Conservation (phyloP, 2,797 vertebrate genomes). For the Malurus leucopterus region DNA sequence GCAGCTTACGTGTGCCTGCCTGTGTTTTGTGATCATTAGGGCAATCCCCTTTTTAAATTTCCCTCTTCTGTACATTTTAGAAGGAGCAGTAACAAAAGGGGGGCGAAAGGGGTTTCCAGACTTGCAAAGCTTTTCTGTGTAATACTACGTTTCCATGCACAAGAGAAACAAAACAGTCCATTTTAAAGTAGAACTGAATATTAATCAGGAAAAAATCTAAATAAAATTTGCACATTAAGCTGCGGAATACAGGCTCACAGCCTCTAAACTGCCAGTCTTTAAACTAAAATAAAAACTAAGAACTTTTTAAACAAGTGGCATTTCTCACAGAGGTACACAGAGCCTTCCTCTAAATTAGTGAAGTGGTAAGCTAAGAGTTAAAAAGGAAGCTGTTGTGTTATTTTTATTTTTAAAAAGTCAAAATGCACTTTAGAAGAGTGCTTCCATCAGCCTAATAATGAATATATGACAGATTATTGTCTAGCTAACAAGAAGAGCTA, state of each 20-base stretch:
- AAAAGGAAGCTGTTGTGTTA: not conserved
- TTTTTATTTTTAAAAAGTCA: not conserved
- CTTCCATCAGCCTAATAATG: not conserved
- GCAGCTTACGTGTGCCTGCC: not conserved
- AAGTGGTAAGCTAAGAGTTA: not conserved
- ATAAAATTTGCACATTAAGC: not conserved
- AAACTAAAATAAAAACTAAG: not conserved
- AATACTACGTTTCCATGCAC: not conserved
- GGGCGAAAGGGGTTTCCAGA: not conserved
- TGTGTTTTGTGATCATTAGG: not conserved
- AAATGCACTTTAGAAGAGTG: not conserved
- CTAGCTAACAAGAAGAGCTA: not conserved
- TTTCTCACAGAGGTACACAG: not conserved
- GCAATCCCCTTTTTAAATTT: not conserved
- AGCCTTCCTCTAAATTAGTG: not conserved
- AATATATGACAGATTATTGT: not conserved
- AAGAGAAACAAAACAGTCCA: not conserved
- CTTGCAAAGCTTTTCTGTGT: not conserved
- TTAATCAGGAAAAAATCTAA: not conserved
- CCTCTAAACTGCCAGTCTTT: not conserved
- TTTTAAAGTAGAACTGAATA: not conserved
- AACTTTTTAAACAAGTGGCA: not conserved
- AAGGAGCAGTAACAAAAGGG: not conserved
- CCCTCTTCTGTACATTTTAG: not conserved
- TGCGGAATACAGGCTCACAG: not conserved